Base-by-base conservation (phyloP, 23 tunicate genomes). In the Trididemnum nubilum region DNA sequence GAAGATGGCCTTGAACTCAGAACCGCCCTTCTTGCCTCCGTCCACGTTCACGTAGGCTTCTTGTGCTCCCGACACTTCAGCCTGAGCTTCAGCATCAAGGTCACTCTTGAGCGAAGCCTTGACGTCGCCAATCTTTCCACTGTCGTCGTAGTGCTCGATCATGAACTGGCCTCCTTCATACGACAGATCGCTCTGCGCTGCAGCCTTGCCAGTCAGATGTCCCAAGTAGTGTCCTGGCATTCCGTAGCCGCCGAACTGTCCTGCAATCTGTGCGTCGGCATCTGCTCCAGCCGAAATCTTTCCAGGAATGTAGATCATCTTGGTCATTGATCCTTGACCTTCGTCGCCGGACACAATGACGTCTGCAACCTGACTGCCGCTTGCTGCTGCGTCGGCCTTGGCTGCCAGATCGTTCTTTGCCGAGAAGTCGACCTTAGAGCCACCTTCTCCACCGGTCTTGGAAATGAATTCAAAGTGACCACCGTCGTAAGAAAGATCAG, bases 1-100 rank as follows among this genome's bases (percentile, higher is more conserved):
- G 74, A 12, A 67, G 37, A 31, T 67, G 74, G 25, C 7, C 74
- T 31, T 24, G 37, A 31, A 4, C 38, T 7, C 5, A 2, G 37
- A 67, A 3, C 74, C 74, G 37, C 74, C 74, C 38, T 31, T 67
- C 74, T 67, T 67, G 74, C 38, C 74, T 67, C 74, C 74, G 74
- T 31, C 38, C n/a, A 67, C 74, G 37, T 24, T 7, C n/a, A 67
- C n/a, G n/a, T 3, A 21, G 7, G 74, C 74, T 5, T 67, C 74
- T 15, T 67, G 74, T n/a, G 37, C 2, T 67, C 74, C 74, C 12
- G 37, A 31, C 12, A 33, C 74, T 30, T 31, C 21, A 3, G 74
- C 74, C 2, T 33, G 38, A 32, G 74, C 74, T 30, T 21, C 74
- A 4, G 74, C 74, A 7, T 31, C 74, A 12, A 31, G 38, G 7